phyloP scores from a whole-genome alignment of 2,888 invertebrate genomes.

The Siphonodentalium dalli region DNA sequence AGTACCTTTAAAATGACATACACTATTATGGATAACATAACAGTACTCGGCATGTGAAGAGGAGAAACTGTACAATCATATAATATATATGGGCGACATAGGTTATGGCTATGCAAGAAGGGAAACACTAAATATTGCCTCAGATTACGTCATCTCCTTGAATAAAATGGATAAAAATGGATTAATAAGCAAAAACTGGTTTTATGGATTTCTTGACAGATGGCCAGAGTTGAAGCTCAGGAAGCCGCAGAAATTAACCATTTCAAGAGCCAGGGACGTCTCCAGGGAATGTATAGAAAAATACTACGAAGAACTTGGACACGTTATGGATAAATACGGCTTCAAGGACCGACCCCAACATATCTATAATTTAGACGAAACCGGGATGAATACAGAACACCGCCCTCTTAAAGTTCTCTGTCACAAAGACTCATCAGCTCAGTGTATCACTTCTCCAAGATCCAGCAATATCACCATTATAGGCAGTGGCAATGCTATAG shows the following conservation, averaged over 20 bases:
- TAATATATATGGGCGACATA: too few species aligned
- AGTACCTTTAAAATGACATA: too few species aligned
- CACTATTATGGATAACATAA: too few species aligned
- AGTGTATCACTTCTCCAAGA: slow-evolving; percentile 16
- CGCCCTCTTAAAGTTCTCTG: slow-evolving; percentile 10
- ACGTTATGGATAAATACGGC: slow-evolving; percentile 4
- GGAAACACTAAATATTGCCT: too few species aligned
- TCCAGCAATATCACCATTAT: slow-evolving; percentile 19
- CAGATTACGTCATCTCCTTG: too few species aligned
- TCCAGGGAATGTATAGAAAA: slow-evolving; percentile 14
- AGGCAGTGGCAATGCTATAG: slow-evolving; percentile 21
- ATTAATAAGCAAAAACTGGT: slow-evolving; percentile 24
- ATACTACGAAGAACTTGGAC: slow-evolving; percentile 17
- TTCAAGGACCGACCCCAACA: slow-evolving; percentile 13
- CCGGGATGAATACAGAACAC: slow-evolving; percentile 15
- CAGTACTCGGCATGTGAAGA: too few species aligned
- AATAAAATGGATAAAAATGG: too few species aligned
- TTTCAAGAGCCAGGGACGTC: slow-evolving; percentile 17
- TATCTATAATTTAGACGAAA: slow-evolving; percentile 22
- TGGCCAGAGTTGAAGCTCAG: slow-evolving; percentile 22
- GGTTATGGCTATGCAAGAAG: too few species aligned
- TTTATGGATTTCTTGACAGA: slow-evolving; percentile 21
- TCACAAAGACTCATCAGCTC: background rate
- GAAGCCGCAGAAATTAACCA: slow-evolving; percentile 16
- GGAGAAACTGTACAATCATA: too few species aligned